phyloP scores from a whole-genome alignment of 2,888 invertebrate genomes.

The Malthinus seriepunctatus region DNA sequence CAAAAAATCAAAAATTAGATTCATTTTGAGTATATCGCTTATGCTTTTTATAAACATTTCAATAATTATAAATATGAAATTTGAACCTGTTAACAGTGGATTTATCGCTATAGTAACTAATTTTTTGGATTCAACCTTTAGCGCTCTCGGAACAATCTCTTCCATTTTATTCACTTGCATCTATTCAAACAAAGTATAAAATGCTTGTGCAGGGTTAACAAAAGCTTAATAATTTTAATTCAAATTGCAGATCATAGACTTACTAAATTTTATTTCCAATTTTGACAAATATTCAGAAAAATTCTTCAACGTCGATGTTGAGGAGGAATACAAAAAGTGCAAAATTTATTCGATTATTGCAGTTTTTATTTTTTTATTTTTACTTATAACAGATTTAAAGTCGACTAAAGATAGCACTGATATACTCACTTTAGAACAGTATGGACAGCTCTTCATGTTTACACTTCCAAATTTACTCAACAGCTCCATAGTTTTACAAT shows the following conservation, averaged over 20 bases:
- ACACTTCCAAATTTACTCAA: not conserved
- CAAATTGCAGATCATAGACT: not conserved
- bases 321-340: not conserved
- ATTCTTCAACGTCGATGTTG: not conserved
- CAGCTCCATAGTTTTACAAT: not conserved
- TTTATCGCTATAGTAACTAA: not conserved
- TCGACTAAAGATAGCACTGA: too few species aligned
- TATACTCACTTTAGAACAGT: not conserved
- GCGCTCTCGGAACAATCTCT: not conserved
- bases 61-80: not conserved
- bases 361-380: not conserved
- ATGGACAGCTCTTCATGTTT: not conserved
- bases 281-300: not conserved
- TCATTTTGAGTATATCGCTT: not conserved
- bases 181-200: not conserved
- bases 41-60: not conserved
- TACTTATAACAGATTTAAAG: not conserved
- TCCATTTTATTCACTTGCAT: constrained; percentile 1
- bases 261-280: not conserved
- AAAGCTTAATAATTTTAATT: not conserved
- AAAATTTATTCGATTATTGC: not conserved
- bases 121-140: not conserved
- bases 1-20: not conserved
- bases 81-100: not conserved
- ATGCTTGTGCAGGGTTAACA: not conserved